These are phyloP conservation scores for Tetheella fluctuosa DNA, from an alignment of 2,888 invertebrate species.

Conservation along the genomic window DNA sequence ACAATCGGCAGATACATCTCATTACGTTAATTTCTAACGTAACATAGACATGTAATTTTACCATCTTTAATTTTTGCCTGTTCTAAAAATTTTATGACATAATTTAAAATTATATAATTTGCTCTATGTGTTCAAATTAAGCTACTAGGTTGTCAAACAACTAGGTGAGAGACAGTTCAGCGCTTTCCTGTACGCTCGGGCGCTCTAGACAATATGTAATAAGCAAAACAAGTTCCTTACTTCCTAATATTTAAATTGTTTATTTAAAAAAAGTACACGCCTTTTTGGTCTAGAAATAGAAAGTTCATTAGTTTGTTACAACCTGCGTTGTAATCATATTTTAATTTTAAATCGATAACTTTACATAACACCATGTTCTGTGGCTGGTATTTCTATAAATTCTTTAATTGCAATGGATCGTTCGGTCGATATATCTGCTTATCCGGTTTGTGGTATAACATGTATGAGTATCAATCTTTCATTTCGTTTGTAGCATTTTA, in stretches of 20 bases:
- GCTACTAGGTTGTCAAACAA: no score
- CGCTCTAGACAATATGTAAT: background rate
- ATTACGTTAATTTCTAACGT: no score
- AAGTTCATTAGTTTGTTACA: conserved; percentile 12
- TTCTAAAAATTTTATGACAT: no score
- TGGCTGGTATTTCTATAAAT: background rate
- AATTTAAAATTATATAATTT: no score
- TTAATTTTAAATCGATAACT: conserved; percentile 11
- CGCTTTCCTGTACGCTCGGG: background rate
- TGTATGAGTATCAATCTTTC: background rate
- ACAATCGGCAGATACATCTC: no score
- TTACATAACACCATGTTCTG: conserved; percentile 8
- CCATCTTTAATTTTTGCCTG: no score
- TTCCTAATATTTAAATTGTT: conserved; percentile 3
- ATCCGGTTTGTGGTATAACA: conserved; percentile 2
- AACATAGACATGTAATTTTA: no score
- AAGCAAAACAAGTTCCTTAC: background rate
- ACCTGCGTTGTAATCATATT: conserved; percentile 9
- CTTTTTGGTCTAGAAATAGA: conserved; percentile 14
- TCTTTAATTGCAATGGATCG: conserved; percentile 8
- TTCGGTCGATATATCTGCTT: background rate
- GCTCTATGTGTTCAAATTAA: no score
- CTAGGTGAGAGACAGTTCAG: no score
- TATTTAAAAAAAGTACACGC: conserved; percentile 1
- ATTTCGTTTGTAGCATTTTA: no score